Conservation (phyloP, 2,113 vertebrate species). For the Ciconia stormi region DNA sequence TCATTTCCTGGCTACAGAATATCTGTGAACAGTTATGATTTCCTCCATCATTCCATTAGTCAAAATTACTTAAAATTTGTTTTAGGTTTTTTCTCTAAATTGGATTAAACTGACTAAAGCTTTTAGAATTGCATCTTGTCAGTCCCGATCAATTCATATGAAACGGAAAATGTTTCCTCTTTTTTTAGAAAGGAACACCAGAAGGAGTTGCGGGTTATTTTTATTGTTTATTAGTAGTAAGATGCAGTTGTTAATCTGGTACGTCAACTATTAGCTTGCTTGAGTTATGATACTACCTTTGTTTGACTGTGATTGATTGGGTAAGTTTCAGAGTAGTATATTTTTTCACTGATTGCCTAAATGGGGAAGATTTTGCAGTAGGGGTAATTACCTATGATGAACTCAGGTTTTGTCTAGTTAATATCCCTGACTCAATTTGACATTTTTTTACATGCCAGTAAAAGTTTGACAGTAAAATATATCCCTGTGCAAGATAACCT, state of each 20-base stretch:
- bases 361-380: not conserved
- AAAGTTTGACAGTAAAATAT: not conserved
- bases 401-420: not conserved
- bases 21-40: slow-evolving; percentile 51
- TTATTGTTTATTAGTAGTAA: not conserved
- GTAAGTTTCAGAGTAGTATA: not conserved
- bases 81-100: not conserved
- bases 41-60: slow-evolving; percentile 41
- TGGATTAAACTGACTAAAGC: slow-evolving; percentile 12
- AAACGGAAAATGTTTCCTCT: not conserved
- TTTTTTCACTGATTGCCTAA: not conserved
- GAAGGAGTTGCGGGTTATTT: not conserved
- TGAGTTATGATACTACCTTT: not conserved
- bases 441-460: not conserved
- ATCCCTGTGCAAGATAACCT: not conserved
- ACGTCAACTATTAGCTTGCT: not conserved
- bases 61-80: not conserved
- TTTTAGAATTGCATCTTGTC: slow-evolving; percentile 2
- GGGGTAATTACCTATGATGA: not conserved
- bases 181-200: not conserved
- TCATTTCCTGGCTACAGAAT: slow-evolving; percentile 32
- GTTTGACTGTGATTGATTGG: not conserved
- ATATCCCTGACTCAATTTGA: not conserved
- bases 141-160: not conserved
- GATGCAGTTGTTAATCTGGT: not conserved